phyloP scores from a whole-genome alignment of 2,797 vertebrate genomes.

The Chloroceryle inda region DNA sequence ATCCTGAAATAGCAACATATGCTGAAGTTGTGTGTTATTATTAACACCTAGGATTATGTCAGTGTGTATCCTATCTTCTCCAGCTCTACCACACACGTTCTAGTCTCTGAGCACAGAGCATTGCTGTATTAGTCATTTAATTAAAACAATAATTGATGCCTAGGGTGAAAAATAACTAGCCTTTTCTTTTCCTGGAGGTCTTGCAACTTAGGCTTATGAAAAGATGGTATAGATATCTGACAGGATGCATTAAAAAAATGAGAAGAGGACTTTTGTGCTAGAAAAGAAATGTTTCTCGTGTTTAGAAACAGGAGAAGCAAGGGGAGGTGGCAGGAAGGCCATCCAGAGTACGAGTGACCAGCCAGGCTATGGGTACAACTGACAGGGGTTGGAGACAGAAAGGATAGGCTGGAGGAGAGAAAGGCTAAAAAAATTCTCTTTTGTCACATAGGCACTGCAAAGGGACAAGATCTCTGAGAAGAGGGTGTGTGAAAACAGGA shows the following conservation, averaged over 20 bases:
- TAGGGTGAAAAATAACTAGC: not conserved
- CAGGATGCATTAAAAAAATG: not conserved
- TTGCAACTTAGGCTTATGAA: not conserved
- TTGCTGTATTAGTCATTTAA: constrained; percentile 19
- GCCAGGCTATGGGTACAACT: fast-evolving
- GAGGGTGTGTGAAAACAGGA: not conserved
- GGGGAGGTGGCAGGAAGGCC: not conserved
- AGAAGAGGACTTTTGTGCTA: not conserved
- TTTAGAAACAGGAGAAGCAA: not conserved
- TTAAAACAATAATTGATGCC: not conserved
- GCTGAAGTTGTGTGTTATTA: not conserved
- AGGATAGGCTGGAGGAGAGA: not conserved
- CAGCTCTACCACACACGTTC: not conserved
- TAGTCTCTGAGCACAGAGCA: not conserved
- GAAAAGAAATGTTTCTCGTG: too few species aligned
- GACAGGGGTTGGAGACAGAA: not conserved
- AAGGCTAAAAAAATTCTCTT: not conserved
- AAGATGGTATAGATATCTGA: not conserved
- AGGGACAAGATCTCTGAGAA: not conserved
- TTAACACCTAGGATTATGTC: constrained; percentile 44
- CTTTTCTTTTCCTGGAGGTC: not conserved
- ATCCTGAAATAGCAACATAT: constrained; percentile 19
- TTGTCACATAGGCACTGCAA: not conserved
- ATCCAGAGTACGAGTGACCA: not conserved
- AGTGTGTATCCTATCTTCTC: constrained; percentile 6